Percentiles rank a stretch among this genome's conserved stretches.
phyloP scores from a whole-genome alignment of 2,888 invertebrate genomes.

The Branchellion lobata region DNA sequence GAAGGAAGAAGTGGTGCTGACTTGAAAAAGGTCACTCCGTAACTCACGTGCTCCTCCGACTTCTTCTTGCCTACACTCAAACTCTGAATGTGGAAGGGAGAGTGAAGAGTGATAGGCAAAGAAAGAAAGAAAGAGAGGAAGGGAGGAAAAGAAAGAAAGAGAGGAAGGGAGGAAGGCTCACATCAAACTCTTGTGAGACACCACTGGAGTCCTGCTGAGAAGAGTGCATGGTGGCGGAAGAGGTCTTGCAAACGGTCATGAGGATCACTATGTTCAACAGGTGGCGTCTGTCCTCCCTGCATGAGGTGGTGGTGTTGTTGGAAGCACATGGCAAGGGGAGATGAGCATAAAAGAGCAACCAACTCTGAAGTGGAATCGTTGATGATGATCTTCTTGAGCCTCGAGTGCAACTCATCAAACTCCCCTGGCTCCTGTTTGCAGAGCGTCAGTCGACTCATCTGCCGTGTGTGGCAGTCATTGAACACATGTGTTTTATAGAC shows the following conservation, averaged over 20 bases:
- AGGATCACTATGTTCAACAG: slow-evolving; percentile 1
- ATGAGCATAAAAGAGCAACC: neutral
- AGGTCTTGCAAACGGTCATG: neutral
- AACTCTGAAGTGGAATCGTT: neutral
- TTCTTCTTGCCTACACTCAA: no score
- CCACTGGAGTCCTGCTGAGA: no score
- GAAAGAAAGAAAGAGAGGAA: no score
- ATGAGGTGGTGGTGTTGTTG: no score
- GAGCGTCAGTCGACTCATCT: neutral
- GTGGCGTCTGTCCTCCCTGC: neutral
- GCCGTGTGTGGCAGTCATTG: no score
- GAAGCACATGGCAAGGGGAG: no score
- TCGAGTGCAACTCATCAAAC: neutral
- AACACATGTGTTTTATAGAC: no score
- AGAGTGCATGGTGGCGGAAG: neutral
- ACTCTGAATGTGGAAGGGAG: neutral
- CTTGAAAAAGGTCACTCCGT: slow-evolving; percentile 3
- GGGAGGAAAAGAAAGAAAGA: no score
- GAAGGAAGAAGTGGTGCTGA: neutral
- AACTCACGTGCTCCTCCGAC: neutral
- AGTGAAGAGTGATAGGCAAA: no score
- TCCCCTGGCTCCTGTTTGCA: neutral
- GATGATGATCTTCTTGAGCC: neutral
- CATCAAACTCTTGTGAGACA: no score
- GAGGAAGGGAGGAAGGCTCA: no score